A percentile compares a stretch with the other conserved stretches of the same genome.
These are phyloP conservation scores for Brachyopa scutellaris DNA, from an alignment of 2,888 invertebrate species.

Conservation along the genomic window DNA sequence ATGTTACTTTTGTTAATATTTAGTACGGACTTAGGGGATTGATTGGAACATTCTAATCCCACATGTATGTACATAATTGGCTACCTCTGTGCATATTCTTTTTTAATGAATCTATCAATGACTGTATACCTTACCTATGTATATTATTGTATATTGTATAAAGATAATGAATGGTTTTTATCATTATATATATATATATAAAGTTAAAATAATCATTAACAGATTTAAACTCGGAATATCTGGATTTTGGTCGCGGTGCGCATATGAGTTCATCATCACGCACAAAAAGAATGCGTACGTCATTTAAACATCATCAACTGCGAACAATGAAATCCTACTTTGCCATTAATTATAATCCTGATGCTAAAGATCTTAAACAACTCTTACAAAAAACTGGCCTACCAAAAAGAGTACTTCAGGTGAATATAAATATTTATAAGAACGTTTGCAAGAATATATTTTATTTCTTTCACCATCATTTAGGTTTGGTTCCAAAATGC, in stretches of 20 bases:
- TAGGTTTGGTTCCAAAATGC: conserved; percentile 99
- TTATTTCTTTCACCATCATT: not conserved
- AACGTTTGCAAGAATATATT: too few species aligned
- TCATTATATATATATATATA: too few species aligned
- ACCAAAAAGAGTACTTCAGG: conserved; percentile 98
- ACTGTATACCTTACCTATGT: too few species aligned
- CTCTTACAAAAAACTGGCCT: conserved; percentile 99
- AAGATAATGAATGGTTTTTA: too few species aligned
- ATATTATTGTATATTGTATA: too few species aligned
- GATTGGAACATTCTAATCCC: not conserved
- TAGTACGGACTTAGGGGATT: too few species aligned
- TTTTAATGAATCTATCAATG: too few species aligned
- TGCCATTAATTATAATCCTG: conserved; percentile 99
- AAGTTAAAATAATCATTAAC: conserved; percentile 79
- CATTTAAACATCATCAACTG: conserved; percentile 99
- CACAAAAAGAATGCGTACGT: conserved; percentile 98
- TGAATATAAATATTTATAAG: too few species aligned
- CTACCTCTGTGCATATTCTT: too few species aligned
- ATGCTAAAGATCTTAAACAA: conserved; percentile 99
- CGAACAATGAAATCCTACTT: conserved; percentile 99
- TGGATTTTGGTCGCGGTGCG: conserved; percentile 91
- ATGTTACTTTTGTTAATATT: too few species aligned
- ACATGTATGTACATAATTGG: too few species aligned
- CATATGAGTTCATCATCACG: conserved; percentile 91
- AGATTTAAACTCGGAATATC: conserved; percentile 94